These are phyloP conservation scores for Actenoides hombroni DNA, from an alignment of 2,113 vertebrate genomes.

Conservation along the genomic window DNA sequence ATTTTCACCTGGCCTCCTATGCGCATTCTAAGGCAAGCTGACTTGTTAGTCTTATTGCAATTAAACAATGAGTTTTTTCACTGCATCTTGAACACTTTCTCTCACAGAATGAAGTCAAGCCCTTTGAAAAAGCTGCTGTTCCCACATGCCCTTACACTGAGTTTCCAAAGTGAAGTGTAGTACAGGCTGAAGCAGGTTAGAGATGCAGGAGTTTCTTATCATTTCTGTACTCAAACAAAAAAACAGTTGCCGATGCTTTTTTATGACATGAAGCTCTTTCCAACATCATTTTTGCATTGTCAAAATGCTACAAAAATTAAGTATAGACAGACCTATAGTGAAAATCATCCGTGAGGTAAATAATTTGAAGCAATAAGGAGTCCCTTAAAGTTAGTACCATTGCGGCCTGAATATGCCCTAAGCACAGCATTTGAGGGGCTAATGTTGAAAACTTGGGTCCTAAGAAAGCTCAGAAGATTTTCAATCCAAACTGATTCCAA, in stretches of 20 bases:
- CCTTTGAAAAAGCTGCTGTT: not conserved
- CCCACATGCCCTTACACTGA: not conserved
- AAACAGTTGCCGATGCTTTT: not conserved
- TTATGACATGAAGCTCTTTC: not conserved
- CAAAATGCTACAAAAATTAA: not conserved
- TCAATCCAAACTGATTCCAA: not conserved
- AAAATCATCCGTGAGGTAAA: not conserved
- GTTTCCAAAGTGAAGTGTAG: not conserved
- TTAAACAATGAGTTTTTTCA: not conserved
- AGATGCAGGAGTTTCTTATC: not conserved
- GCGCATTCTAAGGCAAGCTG: not conserved
- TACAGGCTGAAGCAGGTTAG: not conserved
- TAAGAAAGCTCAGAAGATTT: not conserved
- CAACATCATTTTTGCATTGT: not conserved
- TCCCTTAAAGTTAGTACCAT: not conserved
- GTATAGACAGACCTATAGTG: not conserved
- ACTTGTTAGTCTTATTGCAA: not conserved
- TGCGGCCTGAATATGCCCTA: not conserved
- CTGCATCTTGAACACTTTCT: not conserved
- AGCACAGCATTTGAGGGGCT: not conserved
- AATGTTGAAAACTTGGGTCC: not conserved
- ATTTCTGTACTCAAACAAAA: not conserved
- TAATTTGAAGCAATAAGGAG: not conserved
- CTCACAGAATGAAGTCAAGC: not conserved
- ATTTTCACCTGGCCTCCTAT: not conserved